Percentiles rank a stretch among this genome's conserved stretches.
These are phyloP conservation scores for Pollimyrus isidori DNA, from an alignment of 2,113 vertebrate genomes.

Conservation along the genomic window DNA sequence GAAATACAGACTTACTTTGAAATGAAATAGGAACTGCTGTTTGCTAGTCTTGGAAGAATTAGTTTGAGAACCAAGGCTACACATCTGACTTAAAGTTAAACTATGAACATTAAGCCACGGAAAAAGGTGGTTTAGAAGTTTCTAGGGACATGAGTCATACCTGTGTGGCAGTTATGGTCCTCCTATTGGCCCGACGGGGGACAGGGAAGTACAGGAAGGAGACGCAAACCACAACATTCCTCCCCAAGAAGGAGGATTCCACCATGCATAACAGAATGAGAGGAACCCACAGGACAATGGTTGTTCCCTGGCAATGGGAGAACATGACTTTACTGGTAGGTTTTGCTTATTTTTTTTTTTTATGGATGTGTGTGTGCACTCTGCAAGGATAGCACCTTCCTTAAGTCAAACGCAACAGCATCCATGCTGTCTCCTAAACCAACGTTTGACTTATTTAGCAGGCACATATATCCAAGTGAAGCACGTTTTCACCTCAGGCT, in stretches of 20 bases:
- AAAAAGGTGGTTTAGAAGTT: neutral
- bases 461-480: neutral
- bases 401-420: neutral
- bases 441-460: neutral
- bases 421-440: neutral
- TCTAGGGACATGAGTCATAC: neutral
- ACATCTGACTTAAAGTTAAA: conserved; percentile 5
- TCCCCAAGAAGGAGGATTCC: conserved; percentile 61
- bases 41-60: neutral
- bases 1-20: conserved; percentile 13
- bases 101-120: neutral
- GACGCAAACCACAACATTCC: conserved; percentile 55
- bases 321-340: neutral
- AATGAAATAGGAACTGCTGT: neutral
- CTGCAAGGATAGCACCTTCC: neutral
- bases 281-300: conserved; percentile 74
- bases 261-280: conserved; percentile 62
- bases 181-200: conserved; percentile 41
- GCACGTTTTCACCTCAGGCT: neutral
- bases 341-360: neutral
- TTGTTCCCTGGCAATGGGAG: conserved; percentile 65
- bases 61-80: neutral
- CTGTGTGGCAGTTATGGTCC: neutral
- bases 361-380: neutral
- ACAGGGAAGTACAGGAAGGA: conserved; percentile 55